phyloP scores from a whole-genome alignment of 2,888 invertebrate species.

The Melitaea athalia region DNA sequence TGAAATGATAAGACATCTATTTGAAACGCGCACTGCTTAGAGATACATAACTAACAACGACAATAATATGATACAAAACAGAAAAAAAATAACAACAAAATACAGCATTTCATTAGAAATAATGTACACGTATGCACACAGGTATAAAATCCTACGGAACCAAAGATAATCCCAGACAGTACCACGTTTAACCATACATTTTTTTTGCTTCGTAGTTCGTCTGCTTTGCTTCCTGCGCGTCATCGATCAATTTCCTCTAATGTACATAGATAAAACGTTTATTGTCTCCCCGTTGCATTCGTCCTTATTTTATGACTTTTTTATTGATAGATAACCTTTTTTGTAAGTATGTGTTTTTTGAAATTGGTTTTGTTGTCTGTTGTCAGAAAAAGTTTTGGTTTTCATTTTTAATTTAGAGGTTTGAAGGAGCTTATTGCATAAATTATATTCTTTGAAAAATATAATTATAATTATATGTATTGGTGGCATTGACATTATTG shows the following conservation, averaged over 20 bases:
- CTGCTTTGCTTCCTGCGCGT: conserved; percentile 66
- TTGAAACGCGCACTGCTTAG: too few species aligned
- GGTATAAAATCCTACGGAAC: conserved; percentile 11
- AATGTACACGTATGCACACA: too few species aligned
- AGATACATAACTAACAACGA: too few species aligned
- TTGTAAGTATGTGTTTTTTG: background rate
- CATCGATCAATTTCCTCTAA: conserved; percentile 60
- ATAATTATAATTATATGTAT: too few species aligned
- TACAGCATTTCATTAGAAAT: too few species aligned
- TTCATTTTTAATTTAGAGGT: background rate
- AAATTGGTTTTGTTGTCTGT: conserved; percentile 4
- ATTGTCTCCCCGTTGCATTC: conserved; percentile 36
- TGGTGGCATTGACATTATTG: too few species aligned
- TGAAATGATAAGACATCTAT: too few species aligned
- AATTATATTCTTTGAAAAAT: too few species aligned
- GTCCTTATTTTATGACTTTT: conserved; percentile 27
- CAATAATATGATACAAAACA: too few species aligned
- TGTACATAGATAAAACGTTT: conserved; percentile 40
- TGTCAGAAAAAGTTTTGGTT: background rate
- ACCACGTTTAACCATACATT: conserved; percentile 38
- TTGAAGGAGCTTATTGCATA: too few species aligned
- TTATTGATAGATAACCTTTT: conserved; percentile 17
- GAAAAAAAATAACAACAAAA: too few species aligned
- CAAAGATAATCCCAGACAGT: conserved; percentile 29
- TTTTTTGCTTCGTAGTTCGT: conserved; percentile 56